Evolutionary conservation across 2,113 vertebrate species (phyloP).

Genomic region (Tretioscincus oriximinensis): DNA sequence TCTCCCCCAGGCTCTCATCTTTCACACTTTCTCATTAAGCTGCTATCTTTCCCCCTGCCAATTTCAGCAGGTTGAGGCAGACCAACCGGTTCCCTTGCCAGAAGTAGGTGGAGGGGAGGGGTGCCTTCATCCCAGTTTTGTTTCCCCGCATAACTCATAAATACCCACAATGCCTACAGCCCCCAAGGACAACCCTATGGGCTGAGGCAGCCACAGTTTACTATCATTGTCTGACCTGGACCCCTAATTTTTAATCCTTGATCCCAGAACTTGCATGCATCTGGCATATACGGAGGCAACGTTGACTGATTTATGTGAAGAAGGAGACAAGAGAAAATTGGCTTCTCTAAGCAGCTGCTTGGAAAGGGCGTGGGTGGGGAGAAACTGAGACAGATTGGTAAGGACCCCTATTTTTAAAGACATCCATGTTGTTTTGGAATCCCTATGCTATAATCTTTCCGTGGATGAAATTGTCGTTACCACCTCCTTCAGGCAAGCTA

Average conservation of each 20-base stretch:
- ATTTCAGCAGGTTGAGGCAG: slow-evolving; percentile 33
- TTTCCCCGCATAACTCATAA: not conserved
- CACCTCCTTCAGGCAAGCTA: not conserved
- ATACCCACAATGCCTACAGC: not conserved
- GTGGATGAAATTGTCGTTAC: not conserved
- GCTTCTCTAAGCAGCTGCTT: not conserved
- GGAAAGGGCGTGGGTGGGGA: not conserved
- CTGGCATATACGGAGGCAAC: not conserved
- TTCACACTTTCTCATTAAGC: slow-evolving; percentile 40
- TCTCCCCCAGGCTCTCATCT: slow-evolving; percentile 8
- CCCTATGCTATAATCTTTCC: not conserved
- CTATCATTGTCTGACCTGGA: not conserved
- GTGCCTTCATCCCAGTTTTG: not conserved
- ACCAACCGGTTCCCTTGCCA: slow-evolving; percentile 31
- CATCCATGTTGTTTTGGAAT: not conserved
- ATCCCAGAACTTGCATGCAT: not conserved
- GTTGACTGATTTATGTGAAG: slow-evolving; percentile 13
- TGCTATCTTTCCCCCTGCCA: slow-evolving; percentile 26
- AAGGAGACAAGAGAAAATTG: not conserved
- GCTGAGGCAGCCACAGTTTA: not conserved
- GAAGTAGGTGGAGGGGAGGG: not conserved
- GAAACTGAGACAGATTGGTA: not conserved
- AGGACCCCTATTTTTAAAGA: not conserved
- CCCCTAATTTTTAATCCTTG: not conserved
- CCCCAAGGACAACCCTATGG: not conserved